A percentile compares a stretch with the other conserved stretches of the same genome.
These are phyloP conservation scores for Limnephilus lunatus DNA, from an alignment of 2,888 invertebrate species.

Conservation along the genomic window DNA sequence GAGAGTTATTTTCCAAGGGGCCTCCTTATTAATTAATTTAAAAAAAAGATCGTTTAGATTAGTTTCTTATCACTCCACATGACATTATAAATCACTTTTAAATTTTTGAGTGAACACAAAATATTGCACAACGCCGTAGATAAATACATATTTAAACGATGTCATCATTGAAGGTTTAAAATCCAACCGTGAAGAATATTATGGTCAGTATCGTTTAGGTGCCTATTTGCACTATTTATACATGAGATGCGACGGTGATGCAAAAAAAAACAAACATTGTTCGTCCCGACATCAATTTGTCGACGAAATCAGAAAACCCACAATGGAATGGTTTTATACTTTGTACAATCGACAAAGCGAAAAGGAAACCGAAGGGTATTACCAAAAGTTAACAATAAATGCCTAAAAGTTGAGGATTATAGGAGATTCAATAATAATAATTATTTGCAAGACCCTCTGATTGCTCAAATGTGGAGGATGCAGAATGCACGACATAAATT, in stretches of 20 bases:
- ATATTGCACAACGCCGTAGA: background rate
- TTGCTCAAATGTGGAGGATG: background rate
- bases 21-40: too few species aligned
- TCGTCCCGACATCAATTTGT: constrained; percentile 57
- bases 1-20: too few species aligned
- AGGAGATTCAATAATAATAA: constrained; percentile 57
- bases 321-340: constrained; percentile 56
- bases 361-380: constrained; percentile 57
- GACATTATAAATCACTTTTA: too few species aligned
- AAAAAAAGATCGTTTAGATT: too few species aligned
- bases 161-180: background rate
- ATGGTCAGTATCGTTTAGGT: background rate
- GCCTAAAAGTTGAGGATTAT: constrained; percentile 60
- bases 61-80: too few species aligned
- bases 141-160: background rate
- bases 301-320: constrained; percentile 46
- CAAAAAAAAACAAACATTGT: constrained; percentile 25
- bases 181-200: background rate
- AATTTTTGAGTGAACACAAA: too few species aligned
- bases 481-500: background rate
- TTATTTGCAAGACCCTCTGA: constrained; percentile 49
- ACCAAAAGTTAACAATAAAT: constrained; percentile 61
- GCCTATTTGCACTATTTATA: background rate
- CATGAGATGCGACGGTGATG: background rate
- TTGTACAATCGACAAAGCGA: constrained; percentile 48